phyloP scores from a whole-genome alignment of 2,797 vertebrate genomes.

The Gouania willdenowi region DNA sequence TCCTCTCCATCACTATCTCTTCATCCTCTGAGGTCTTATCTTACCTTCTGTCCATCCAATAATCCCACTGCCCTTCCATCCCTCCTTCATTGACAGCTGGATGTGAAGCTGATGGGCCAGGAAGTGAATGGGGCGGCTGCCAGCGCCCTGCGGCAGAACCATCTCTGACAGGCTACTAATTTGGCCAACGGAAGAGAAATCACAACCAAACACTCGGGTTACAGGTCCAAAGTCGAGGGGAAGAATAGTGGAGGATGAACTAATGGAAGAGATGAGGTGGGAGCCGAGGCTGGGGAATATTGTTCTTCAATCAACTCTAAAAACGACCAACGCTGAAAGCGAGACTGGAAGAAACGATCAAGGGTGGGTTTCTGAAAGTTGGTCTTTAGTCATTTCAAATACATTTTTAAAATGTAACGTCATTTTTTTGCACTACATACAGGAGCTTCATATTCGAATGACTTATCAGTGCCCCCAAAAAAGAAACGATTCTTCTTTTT shows the following conservation, averaged over 20 bases:
- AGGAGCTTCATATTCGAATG: too few relatives aligned
- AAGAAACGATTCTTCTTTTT: too few relatives aligned
- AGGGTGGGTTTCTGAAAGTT: too few relatives aligned
- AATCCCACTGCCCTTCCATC: conserved; percentile 58
- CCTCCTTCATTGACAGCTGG: conserved; percentile 69
- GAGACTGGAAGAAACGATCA: neutral
- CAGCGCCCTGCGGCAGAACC: conserved; percentile 72
- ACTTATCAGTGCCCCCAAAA: too few relatives aligned
- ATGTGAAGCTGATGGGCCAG: conserved; percentile 70
- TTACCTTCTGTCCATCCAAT: conserved; percentile 26
- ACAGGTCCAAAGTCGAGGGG: conserved; percentile 57
- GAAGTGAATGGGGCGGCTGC: conserved; percentile 71
- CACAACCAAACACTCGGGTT: conserved; percentile 67
- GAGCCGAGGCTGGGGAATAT: conserved; percentile 19
- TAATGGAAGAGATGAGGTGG: too few relatives aligned
- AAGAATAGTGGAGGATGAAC: too few relatives aligned
- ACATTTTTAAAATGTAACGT: too few relatives aligned
- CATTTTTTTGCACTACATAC: too few relatives aligned
- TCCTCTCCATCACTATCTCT: conserved; percentile 32
- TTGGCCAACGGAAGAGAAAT: conserved; percentile 70
- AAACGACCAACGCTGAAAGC: conserved; percentile 1
- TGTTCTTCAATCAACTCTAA: conserved; percentile 5
- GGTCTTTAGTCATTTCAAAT: too few relatives aligned
- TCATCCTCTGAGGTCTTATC: conserved; percentile 29
- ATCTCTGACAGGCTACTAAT: conserved; percentile 81